Percentiles rank a stretch among this genome's conserved stretches.
Evolutionary conservation across 1,140 invertebrate genomes (phyloP).

Genomic region (Ceratina calcarata): DNA sequence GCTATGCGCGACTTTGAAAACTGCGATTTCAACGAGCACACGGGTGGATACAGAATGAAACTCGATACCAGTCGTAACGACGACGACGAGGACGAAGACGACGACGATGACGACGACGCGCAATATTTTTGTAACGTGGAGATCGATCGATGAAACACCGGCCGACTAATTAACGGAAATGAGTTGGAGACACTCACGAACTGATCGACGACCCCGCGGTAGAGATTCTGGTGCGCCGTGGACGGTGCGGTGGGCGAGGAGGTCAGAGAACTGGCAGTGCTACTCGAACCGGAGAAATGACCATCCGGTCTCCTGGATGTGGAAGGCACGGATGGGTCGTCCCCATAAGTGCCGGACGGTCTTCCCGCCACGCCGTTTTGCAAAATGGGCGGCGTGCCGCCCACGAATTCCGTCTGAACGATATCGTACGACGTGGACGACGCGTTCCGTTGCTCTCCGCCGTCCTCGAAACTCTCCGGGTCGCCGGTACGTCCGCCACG

Average conservation of each 20-base stretch:
- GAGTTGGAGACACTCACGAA: conserved; percentile 68
- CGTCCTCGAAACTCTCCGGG: conserved; percentile 29
- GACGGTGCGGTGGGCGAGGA: conserved; percentile 41
- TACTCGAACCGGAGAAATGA: conserved; percentile 36
- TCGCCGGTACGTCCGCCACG: conserved; percentile 32
- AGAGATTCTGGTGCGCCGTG: conserved; percentile 57
- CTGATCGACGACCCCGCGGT: conserved; percentile 65
- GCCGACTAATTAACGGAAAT: not conserved
- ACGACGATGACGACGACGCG: no score
- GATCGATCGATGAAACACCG: not conserved
- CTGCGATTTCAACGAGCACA: not conserved
- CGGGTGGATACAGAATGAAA: no score
- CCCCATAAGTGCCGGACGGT: conserved; percentile 51
- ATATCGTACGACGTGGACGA: conserved; percentile 25
- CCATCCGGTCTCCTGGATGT: conserved; percentile 68
- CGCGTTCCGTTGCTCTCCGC: conserved; percentile 27
- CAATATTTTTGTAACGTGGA: no score
- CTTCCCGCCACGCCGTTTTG: conserved; percentile 62
- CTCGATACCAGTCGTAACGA: no score
- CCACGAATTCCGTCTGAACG: conserved; percentile 44
- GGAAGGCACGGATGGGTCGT: conserved; percentile 67
- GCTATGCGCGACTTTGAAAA: not conserved
- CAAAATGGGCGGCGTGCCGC: conserved; percentile 34
- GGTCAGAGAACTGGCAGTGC: conserved; percentile 40
- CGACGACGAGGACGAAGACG: no score